Conservation (phyloP, 2,797 vertebrate genomes). For the Eurystomus glaucurus region DNA sequence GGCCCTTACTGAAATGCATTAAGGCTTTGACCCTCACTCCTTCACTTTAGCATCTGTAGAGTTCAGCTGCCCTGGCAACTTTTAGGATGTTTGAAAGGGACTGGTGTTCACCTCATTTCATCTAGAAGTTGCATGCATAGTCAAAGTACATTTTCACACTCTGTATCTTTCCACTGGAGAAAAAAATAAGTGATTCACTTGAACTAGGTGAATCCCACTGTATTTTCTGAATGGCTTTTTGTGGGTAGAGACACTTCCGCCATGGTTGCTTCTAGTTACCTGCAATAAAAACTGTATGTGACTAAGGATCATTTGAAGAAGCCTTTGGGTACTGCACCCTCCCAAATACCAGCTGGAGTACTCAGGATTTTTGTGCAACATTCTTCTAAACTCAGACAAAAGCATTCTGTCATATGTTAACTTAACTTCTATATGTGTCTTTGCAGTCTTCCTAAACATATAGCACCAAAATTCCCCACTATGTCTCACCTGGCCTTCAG, state of each 20-base stretch:
- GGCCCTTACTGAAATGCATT: neutral
- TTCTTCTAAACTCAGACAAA: neutral
- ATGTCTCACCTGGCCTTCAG: neutral
- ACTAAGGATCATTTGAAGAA: neutral
- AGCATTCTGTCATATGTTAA: neutral
- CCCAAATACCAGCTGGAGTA: neutral
- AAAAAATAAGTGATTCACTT: neutral
- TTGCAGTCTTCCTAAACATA: neutral
- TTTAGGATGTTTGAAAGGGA: neutral
- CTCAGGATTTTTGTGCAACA: neutral
- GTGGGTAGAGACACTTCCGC: neutral
- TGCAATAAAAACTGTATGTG: neutral
- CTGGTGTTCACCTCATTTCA: neutral
- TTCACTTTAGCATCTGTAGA: rapidly evolving
- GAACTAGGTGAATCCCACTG: neutral
- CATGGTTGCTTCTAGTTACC: rapidly evolving
- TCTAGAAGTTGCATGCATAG: rapidly evolving
- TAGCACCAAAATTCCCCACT: neutral
- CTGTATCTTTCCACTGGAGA: neutral
- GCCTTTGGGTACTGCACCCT: neutral
- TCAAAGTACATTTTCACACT: neutral
- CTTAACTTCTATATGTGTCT: neutral
- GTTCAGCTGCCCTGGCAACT: neutral
- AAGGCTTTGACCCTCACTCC: neutral
- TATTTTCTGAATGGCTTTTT: neutral